Evolutionary conservation across 1,140 invertebrate genomes (phyloP).

Genomic region (Anastatus disparis): DNA sequence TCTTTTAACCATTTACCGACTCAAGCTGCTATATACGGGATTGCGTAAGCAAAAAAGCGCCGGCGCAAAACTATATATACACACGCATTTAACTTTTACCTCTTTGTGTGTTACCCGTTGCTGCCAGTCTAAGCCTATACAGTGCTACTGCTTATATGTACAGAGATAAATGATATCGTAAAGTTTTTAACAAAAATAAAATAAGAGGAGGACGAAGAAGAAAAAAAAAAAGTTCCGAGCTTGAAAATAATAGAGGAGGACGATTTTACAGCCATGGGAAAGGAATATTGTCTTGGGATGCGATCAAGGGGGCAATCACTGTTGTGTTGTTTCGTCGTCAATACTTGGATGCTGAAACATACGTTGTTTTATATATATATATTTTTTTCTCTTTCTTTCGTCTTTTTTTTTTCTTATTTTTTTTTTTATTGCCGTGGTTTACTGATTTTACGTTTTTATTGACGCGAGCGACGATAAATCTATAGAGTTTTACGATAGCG

Average conservation of each 20-base stretch:
- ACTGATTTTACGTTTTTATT: conserved; percentile 10
- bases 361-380: neutral
- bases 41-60: neutral
- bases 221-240: neutral
- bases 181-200: too few species aligned
- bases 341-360: too few species aligned
- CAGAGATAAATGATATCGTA: conserved; percentile 7
- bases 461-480: neutral
- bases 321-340: neutral
- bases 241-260: conserved; percentile 7
- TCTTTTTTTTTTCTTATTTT: too few species aligned
- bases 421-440: neutral
- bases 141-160: too few species aligned
- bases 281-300: neutral
- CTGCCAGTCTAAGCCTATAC: too few species aligned
- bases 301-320: conserved; percentile 4
- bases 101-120: too few species aligned
- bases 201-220: neutral
- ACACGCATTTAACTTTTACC: neutral
- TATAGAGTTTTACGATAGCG: neutral
- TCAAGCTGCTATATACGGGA: too few species aligned
- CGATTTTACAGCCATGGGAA: conserved; percentile 11
- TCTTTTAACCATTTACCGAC: too few species aligned
- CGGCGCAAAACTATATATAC: too few species aligned
- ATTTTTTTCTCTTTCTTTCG: too few species aligned